Evolutionary conservation across 2,888 invertebrate genomes (phyloP).

Genomic region (Cybosia mesomella): DNA sequence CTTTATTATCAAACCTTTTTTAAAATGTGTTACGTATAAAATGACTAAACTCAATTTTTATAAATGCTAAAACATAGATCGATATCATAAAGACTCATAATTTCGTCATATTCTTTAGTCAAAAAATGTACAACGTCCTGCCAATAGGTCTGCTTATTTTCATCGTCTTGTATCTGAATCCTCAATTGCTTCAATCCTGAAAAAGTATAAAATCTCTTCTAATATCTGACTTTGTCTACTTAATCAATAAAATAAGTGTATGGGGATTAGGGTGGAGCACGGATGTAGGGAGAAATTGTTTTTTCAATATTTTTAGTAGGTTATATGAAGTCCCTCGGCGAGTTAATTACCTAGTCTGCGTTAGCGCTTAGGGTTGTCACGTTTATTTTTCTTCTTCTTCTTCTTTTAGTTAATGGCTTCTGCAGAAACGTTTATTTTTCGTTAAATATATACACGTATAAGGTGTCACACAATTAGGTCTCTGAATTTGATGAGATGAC

Average conservation of each 20-base stretch:
- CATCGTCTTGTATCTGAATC: slow-evolving; percentile 74
- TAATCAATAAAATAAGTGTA: background rate
- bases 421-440: no score
- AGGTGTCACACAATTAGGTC: no score
- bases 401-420: no score
- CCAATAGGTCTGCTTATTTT: slow-evolving; percentile 64
- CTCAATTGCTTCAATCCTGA: slow-evolving; percentile 71
- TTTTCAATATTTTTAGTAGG: no score
- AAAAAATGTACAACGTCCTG: slow-evolving; percentile 53
- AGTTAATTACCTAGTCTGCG: no score
- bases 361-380: no score
- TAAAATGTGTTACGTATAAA: background rate
- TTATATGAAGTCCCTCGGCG: no score
- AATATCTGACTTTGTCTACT: background rate
- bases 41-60: slow-evolving; percentile 56
- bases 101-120: slow-evolving; percentile 61
- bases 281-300: no score
- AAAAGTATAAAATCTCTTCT: slow-evolving; percentile 30
- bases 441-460: no score
- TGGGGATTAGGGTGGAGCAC: background rate
- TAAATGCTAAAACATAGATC: slow-evolving; percentile 67
- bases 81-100: slow-evolving; percentile 69
- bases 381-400: no score
- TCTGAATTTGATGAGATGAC: no score
- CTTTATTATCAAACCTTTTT: background rate